Evolutionary conservation across 35 echinoderm and acorn worm genomes (phyloP).

Genomic region (Ophiothrix spiculata): DNA sequence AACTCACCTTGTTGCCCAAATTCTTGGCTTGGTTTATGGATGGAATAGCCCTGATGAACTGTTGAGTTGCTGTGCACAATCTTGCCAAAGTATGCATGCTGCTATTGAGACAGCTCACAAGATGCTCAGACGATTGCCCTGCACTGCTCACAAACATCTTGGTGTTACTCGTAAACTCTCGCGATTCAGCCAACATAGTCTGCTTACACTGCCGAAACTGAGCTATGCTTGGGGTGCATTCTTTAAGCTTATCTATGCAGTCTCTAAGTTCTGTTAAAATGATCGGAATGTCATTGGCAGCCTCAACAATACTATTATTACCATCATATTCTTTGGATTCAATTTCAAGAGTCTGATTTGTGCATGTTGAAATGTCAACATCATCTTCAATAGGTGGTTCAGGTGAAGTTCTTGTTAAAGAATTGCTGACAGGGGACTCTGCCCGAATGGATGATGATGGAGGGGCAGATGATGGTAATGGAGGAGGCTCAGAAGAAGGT

Average conservation of each 20-base stretch:
- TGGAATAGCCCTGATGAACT: constrained; percentile 47
- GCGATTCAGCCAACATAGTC: constrained; percentile 46
- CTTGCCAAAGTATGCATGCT: constrained; percentile 91
- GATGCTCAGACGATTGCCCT: constrained; percentile 53
- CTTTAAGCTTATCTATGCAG: not conserved
- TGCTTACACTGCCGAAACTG: constrained; percentile 70
- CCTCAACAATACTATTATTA: constrained; percentile 32
- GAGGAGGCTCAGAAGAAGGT: constrained; percentile 41
- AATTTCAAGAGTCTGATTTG: constrained; percentile 25
- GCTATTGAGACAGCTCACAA: constrained; percentile 49
- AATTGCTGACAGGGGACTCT: not conserved
- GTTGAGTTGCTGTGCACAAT: constrained; percentile 54
- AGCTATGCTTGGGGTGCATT: constrained; percentile 7
- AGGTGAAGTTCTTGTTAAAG: no score
- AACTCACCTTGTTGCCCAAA: constrained; percentile 81
- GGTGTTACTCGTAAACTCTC: constrained; percentile 90
- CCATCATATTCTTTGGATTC: constrained; percentile 72
- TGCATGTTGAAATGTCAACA: no score
- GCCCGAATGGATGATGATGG: not conserved
- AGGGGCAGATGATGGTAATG: constrained; percentile 6
- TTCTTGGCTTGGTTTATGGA: constrained; percentile 72
- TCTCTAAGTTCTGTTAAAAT: constrained; percentile 54
- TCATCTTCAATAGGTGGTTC: no score
- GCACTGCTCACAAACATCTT: constrained; percentile 94
- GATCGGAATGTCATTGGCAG: constrained; percentile 59